A percentile compares a stretch with the other conserved stretches of the same genome.
Evolutionary conservation across 1,140 invertebrate species (phyloP).

Genomic region (Tribolium madens): DNA sequence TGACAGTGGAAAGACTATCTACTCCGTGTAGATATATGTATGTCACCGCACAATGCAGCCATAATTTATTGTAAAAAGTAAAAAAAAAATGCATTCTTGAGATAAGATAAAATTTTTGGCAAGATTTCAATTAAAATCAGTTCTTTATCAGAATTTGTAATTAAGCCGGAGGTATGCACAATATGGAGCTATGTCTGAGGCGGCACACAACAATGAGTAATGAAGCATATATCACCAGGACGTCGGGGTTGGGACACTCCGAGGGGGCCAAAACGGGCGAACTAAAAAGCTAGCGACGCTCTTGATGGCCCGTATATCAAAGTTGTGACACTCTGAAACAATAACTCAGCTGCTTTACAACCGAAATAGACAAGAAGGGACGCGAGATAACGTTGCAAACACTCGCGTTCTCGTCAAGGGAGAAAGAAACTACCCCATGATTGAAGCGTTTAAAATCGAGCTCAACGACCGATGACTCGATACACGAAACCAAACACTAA

Average conservation of each 20-base stretch:
- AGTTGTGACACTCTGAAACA: conserved; percentile 64
- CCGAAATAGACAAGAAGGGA: conserved; percentile 64
- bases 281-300: conserved; percentile 47
- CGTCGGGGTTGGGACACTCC: conserved; percentile 36
- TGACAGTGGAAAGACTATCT: no score
- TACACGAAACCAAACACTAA: background rate
- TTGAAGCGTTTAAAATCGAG: conserved; percentile 32
- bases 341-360: conserved; percentile 65
- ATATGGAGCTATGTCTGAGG: conserved; percentile 37
- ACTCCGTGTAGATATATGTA: no score
- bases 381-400: conserved; percentile 53
- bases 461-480: conserved; percentile 17
- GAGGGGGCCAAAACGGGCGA: conserved; percentile 30
- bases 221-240: conserved; percentile 43
- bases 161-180: conserved; percentile 35
- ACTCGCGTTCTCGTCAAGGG: conserved; percentile 39
- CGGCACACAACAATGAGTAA: conserved; percentile 42
- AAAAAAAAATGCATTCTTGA: no score
- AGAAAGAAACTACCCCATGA: conserved; percentile 33
- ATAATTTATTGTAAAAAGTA: no score
- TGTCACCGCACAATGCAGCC: no score
- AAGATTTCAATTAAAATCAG: conserved; percentile 20
- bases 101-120: background rate
- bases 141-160: conserved; percentile 36
- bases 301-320: conserved; percentile 60